Conservation (phyloP, 1,140 invertebrate genomes). For the Vollenhovia emeryi region DNA sequence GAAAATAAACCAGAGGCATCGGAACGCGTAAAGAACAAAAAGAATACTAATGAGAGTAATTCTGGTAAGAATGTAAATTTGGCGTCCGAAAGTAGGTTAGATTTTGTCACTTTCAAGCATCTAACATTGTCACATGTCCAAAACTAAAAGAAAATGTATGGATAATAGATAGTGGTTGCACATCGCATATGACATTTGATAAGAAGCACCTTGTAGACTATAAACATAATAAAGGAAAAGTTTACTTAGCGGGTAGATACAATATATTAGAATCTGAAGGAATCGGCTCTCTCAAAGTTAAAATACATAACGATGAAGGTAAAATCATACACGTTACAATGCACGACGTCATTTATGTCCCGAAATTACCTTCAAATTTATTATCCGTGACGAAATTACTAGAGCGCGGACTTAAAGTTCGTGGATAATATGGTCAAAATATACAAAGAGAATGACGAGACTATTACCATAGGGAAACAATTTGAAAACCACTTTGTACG, state of each 20-base stretch:
- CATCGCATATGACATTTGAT: neutral
- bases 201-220: neutral
- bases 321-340: neutral
- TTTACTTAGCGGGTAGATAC: neutral
- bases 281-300: neutral
- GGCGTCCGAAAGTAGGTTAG: neutral
- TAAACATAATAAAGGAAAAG: neutral
- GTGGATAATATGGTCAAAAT: too few species aligned
- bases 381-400: neutral
- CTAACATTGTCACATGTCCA: too few species aligned
- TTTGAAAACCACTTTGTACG: too few species aligned
- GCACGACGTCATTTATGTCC: conserved; percentile 4
- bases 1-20: too few species aligned
- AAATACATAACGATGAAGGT: neutral
- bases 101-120: neutral
- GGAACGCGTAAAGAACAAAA: neutral
- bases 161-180: neutral
- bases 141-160: neutral
- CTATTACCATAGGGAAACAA: too few species aligned
- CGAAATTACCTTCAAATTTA: neutral
- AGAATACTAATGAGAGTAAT: neutral
- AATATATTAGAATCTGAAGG: neutral
- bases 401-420: neutral
- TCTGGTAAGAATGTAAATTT: neutral
- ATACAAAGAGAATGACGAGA: too few species aligned